Evolutionary conservation across 2,888 invertebrate genomes (phyloP), one percentile per base, ranked within the genome.

Genomic region (Byasa hedistus): DNA sequence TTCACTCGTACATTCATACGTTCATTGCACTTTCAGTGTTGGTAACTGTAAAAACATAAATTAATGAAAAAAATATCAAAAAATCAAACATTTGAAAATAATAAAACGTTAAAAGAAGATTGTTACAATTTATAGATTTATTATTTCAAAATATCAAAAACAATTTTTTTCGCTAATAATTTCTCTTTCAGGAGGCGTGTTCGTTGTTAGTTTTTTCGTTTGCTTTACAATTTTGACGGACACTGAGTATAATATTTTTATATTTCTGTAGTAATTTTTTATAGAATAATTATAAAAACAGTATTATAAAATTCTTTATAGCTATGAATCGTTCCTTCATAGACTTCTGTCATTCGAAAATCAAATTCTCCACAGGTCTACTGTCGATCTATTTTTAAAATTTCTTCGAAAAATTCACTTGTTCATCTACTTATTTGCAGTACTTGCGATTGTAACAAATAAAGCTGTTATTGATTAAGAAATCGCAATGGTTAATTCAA

Each of bases 401-500:
- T 54, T 64, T 36, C 24, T 44, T 57, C 24, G 48, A 48, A n/a
- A 48, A 63, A 32, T 51, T 36, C 57, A 39, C 12, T 58, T 39
- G 4, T 32, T 64, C 39, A 15, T 12, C 15, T 15, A 3, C 36
- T 22, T 17, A 54, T 48, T 54, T 57, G 7, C 36, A 24, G 7
- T 44, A 32, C 27, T 61, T 27, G 3, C 17, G 15, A 51, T 54
- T 39, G 7, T 39, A 52, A 10, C 24, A 2, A 0, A 44, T 32
- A 24, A n/a, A 17, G 24, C 8, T 15, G 21, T 23, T 32, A 54
- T 59, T 23, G 27, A 58, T 15, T 44, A 60, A n/a, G 44, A 48
- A 39, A 64, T 21, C 51, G 75, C 68, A 69, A 94, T 94, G 93
- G 93, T 95, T 79, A 96, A 96, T 81, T 94, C 96, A 66, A 96